Percentiles rank a stretch among this genome's conserved stretches.
Conservation (phyloP, 2,888 invertebrate species). For the Hecatera dysodea region DNA sequence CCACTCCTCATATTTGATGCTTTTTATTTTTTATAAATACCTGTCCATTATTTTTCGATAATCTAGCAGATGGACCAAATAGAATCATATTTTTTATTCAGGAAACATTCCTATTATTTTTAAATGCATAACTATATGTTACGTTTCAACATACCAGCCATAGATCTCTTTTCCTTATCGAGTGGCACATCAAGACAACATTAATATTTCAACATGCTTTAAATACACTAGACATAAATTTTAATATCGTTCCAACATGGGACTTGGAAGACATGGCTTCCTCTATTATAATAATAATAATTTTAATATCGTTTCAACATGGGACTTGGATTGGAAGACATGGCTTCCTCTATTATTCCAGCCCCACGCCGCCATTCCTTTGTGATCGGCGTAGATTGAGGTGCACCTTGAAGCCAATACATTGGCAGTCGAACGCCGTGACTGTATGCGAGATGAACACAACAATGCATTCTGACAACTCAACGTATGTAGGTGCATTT, state of each 20-base stretch:
- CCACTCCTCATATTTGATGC: too few relatives aligned
- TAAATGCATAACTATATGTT: too few relatives aligned
- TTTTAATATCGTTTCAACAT: constrained; percentile 35
- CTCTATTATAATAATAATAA: too few relatives aligned
- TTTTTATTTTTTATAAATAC: too few relatives aligned
- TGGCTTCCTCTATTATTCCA: constrained; percentile 48
- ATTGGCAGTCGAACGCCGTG: constrained; percentile 59
- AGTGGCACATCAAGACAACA: not conserved
- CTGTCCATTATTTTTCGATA: too few relatives aligned
- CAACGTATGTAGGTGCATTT: constrained; percentile 53
- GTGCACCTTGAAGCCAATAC: constrained; percentile 58
- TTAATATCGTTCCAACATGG: constrained; percentile 31
- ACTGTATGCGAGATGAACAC: constrained; percentile 65
- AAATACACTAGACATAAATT: constrained; percentile 29
- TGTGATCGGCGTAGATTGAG: constrained; percentile 55
- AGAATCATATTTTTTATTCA: too few relatives aligned
- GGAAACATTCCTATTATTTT: too few relatives aligned
- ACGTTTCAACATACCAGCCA: not conserved
- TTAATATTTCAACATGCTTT: not conserved
- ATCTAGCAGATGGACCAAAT: too few relatives aligned
- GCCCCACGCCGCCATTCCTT: constrained; percentile 52
- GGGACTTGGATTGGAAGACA: not conserved
- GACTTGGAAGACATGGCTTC: constrained; percentile 15
- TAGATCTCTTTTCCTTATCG: not conserved
- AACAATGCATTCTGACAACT: constrained; percentile 71